Percentiles rank a stretch among this genome's conserved stretches.
phyloP scores from a whole-genome alignment of 2,797 vertebrate genomes.

The Sebastes hubbsi region DNA sequence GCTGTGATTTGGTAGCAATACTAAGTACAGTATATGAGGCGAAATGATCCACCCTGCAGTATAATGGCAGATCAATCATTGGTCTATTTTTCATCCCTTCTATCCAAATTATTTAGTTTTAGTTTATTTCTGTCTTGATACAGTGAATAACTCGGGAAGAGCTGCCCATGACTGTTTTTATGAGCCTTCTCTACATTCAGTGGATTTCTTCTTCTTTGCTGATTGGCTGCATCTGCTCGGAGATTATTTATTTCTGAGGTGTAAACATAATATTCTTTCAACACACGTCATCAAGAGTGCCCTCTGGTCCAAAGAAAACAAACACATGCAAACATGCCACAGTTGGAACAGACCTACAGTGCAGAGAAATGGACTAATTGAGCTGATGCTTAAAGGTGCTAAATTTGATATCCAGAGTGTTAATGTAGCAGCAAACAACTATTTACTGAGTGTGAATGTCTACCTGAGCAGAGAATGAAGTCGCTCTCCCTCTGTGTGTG shows the following conservation, averaged over 20 bases:
- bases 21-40: background rate
- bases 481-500: background rate
- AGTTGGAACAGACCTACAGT: background rate
- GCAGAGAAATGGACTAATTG: background rate
- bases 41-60: background rate
- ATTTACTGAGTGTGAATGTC: background rate
- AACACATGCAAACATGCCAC: background rate
- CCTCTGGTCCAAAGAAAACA: constrained; percentile 11
- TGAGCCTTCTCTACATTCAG: background rate
- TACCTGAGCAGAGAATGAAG: background rate
- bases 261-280: constrained; percentile 27
- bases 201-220: background rate
- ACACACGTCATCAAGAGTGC: constrained; percentile 9
- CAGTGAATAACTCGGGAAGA: background rate
- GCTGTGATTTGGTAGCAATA: constrained; percentile 4
- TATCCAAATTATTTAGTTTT: background rate
- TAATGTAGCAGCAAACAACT: background rate
- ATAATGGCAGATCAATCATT: background rate
- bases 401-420: background rate
- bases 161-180: background rate
- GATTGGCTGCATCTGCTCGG: constrained; percentile 13
- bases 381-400: background rate
- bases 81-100: background rate
- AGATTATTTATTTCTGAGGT: constrained; percentile 25
- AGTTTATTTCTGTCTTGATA: background rate